Percentiles rank a stretch among this genome's conserved stretches.
phyloP scores from a whole-genome alignment of 2,113 vertebrate species.

The Dipodomys ordii region DNA sequence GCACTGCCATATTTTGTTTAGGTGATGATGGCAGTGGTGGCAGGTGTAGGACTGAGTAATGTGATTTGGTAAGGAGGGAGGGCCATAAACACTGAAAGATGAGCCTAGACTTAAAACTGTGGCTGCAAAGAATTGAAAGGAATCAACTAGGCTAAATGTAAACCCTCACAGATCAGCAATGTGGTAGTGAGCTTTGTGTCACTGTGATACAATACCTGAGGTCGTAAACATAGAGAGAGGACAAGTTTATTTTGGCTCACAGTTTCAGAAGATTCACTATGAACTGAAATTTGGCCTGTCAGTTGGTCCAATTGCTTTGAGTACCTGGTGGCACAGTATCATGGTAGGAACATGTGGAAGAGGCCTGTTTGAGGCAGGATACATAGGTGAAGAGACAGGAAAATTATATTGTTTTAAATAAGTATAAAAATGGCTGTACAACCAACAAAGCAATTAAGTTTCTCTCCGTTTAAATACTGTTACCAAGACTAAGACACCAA shows the following conservation, averaged over 20 bases:
- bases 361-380: no score
- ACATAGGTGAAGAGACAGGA: no score
- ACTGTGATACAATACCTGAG: not conserved
- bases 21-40: not conserved
- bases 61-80: not conserved
- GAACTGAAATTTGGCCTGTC: no score
- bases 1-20: no score
- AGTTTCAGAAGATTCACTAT: not conserved
- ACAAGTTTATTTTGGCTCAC: not conserved
- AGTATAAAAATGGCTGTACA: no score
- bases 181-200: not conserved
- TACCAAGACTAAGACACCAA: no score
- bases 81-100: not conserved
- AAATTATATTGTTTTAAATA: no score
- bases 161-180: not conserved
- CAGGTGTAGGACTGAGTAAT: not conserved
- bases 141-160: not conserved
- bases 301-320: not conserved
- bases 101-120: not conserved
- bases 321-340: not conserved
- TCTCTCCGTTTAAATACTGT: no score
- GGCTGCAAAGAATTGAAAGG: not conserved
- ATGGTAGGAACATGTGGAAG: fast-evolving
- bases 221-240: not conserved
- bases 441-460: no score